Conservation (phyloP, 2,797 vertebrate species). For the Glyptemys insculpta region DNA sequence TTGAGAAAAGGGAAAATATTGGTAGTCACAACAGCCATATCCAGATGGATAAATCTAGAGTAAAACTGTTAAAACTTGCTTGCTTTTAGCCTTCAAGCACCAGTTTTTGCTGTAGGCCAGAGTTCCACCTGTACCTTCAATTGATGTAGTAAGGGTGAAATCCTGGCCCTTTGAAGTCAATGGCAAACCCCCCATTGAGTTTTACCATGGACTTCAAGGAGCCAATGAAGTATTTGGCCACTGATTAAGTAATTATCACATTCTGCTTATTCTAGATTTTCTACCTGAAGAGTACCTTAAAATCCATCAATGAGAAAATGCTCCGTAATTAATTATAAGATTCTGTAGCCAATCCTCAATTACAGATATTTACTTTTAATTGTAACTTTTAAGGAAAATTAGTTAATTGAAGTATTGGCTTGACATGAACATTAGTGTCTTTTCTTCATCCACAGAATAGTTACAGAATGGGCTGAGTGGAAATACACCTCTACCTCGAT, state of each 20-base stretch:
- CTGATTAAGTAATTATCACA: neutral
- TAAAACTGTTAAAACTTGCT: neutral
- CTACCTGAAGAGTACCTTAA: neutral
- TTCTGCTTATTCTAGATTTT: neutral
- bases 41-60: neutral
- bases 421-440: neutral
- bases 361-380: neutral
- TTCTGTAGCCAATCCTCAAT: neutral
- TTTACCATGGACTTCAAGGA: neutral
- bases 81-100: neutral
- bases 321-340: neutral
- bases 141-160: neutral
- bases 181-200: neutral
- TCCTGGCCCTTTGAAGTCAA: neutral
- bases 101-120: neutral
- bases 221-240: neutral
- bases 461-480: neutral
- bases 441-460: neutral
- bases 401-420: neutral
- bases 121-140: neutral
- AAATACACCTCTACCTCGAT: neutral
- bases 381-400: neutral
- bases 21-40: neutral
- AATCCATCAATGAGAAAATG: neutral
- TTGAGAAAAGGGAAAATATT: neutral